Evolutionary conservation across 2,113 vertebrate species (phyloP).

Genomic region (Ailuropoda melanoleuca): DNA sequence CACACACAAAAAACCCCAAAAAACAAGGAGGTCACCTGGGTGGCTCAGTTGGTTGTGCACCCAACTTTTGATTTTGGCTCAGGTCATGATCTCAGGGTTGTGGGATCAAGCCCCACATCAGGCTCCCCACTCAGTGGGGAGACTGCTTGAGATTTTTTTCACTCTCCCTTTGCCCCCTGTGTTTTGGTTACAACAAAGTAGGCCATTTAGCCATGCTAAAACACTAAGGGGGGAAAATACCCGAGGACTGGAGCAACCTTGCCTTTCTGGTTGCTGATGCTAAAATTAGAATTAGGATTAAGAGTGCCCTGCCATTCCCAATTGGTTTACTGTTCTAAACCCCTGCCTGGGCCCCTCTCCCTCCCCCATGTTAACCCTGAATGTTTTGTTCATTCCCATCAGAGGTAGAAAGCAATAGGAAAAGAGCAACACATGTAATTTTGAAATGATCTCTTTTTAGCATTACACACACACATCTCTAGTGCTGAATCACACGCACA

Average conservation of each 20-base stretch:
- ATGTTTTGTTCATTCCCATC: neutral
- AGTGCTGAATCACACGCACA: neutral
- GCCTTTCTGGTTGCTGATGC: neutral
- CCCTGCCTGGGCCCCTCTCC: neutral
- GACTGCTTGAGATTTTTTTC: neutral
- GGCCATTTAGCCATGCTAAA: neutral
- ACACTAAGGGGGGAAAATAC: neutral
- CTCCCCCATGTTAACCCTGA: neutral
- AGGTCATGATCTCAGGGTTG: neutral
- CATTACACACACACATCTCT: neutral
- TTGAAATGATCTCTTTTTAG: neutral
- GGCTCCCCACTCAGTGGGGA: neutral
- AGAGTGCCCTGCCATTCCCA: neutral
- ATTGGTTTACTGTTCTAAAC: neutral
- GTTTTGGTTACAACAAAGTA: neutral
- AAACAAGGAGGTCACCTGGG: neutral
- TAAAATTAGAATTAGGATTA: constrained; percentile 25
- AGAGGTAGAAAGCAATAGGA: neutral
- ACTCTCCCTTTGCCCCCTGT: neutral
- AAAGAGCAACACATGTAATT: neutral
- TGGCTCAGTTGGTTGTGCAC: neutral
- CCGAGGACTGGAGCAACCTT: neutral
- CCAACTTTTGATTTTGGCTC: neutral
- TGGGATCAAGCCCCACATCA: neutral
- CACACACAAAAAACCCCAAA: too few relatives aligned